Conservation (phyloP, 2,888 invertebrate species). For the Nomada lathburiana region DNA sequence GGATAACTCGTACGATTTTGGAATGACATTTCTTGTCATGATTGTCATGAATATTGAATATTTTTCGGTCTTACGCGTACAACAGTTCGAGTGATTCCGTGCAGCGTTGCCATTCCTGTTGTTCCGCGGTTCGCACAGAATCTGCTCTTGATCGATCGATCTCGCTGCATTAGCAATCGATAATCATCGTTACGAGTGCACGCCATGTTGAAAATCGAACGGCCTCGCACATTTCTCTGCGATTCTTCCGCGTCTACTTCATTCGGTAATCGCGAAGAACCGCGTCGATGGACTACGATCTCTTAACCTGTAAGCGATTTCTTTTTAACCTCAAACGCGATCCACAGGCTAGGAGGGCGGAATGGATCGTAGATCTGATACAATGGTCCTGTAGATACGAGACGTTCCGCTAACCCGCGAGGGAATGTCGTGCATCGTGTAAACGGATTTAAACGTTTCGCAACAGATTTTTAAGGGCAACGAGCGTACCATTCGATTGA, state of each 20-base stretch:
- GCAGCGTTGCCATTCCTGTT: slow-evolving; percentile 1
- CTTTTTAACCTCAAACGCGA: slow-evolving; percentile 19
- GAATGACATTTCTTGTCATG: too few species aligned
- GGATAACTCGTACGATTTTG: not conserved
- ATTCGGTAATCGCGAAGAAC: not conserved
- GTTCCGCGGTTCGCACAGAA: not conserved
- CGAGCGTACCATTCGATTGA: slow-evolving; percentile 18
- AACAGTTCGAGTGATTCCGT: slow-evolving; percentile 1
- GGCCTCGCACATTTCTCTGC: not conserved
- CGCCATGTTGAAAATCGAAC: not conserved
- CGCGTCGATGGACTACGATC: too few species aligned
- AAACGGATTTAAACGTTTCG: slow-evolving; percentile 14
- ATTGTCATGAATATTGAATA: slow-evolving; percentile 14
- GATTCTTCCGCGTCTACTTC: not conserved
- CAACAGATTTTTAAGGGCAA: slow-evolving; percentile 18
- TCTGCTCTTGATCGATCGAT: not conserved
- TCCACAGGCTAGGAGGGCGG: not conserved
- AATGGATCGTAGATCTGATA: slow-evolving; percentile 4
- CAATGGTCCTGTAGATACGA: not conserved
- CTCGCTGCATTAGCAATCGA: slow-evolving; percentile 20
- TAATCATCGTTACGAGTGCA: not conserved
- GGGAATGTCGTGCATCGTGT: not conserved
- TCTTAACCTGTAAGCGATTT: slow-evolving; percentile 3
- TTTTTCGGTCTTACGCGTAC: slow-evolving; percentile 4
- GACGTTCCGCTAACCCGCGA: not conserved